These are phyloP conservation scores for Epistrophe grossulariae DNA, from an alignment of 2,888 invertebrate species.

Conservation along the genomic window DNA sequence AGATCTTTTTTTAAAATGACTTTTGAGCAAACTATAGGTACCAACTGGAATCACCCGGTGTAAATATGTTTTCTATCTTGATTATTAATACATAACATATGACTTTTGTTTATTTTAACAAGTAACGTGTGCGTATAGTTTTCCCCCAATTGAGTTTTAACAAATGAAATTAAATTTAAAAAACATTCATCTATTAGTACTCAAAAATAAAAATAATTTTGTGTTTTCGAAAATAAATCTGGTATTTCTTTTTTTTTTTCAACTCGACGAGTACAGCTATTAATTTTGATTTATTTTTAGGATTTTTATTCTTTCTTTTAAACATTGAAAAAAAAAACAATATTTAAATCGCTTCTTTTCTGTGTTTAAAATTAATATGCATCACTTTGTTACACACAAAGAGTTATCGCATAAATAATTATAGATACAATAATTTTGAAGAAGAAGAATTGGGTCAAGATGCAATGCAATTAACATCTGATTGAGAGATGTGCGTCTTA, in stretches of 20 bases:
- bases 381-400: conserved; percentile 12
- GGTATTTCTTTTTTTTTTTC: conserved; percentile 13
- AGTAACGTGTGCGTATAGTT: conserved; percentile 51
- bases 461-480: conserved; percentile 40
- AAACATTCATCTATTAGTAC: conserved; percentile 24
- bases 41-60: background rate
- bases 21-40: background rate
- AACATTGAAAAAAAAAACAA: background rate
- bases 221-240: conserved; percentile 19
- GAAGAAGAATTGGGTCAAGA: conserved; percentile 55
- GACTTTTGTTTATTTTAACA: conserved; percentile 51
- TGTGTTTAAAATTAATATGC: conserved; percentile 27
- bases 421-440: conserved; percentile 6
- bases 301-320: conserved; percentile 34
- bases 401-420: conserved; percentile 42
- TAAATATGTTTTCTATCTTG: conserved; percentile 4
- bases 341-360: background rate
- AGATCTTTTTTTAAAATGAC: background rate
- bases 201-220: conserved; percentile 25
- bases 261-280: conserved; percentile 48
- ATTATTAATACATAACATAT: background rate
- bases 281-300: conserved; percentile 60
- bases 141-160: conserved; percentile 32
- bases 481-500: conserved; percentile 36
- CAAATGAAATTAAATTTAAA: background rate